These are phyloP conservation scores for Enteromius fasciolatus DNA, from an alignment of 2,797 vertebrate genomes.

Conservation along the genomic window DNA sequence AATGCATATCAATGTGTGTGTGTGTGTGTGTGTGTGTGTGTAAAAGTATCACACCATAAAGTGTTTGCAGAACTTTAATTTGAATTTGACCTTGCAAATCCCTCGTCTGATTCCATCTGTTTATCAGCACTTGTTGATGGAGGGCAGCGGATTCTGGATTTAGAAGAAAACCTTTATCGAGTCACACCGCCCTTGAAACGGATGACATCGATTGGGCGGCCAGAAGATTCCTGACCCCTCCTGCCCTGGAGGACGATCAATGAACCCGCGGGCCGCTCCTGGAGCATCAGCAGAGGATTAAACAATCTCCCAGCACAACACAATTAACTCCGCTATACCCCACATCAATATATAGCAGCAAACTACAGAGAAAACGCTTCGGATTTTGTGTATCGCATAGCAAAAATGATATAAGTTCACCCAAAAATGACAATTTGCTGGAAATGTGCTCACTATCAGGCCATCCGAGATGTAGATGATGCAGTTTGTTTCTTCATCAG, in stretches of 20 bases:
- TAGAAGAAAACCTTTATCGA: conserved; percentile 71
- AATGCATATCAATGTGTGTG: too few relatives aligned
- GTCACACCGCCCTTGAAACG: conserved; percentile 62
- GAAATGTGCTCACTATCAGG: background rate
- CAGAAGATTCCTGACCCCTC: conserved; percentile 68
- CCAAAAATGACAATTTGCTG: background rate
- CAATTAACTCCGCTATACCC: background rate
- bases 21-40: background rate
- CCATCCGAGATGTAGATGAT: background rate
- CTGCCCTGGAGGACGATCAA: conserved; percentile 66
- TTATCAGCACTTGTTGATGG: conserved; percentile 56
- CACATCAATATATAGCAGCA: background rate
- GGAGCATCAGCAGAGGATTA: conserved; percentile 33
- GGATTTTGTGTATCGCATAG: background rate
- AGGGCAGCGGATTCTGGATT: conserved; percentile 49
- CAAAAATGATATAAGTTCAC: too few relatives aligned
- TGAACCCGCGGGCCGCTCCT: conserved; percentile 30
- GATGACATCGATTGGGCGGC: conserved; percentile 70
- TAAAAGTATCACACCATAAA: background rate
- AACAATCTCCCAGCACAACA: conserved; percentile 21
- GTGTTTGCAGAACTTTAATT: conserved; percentile 33
- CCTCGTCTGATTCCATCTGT: conserved; percentile 46
- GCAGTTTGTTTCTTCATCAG: background rate
- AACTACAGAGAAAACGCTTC: background rate
- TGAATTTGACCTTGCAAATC: conserved; percentile 28